These are phyloP conservation scores for Saccostrea echinata DNA, from an alignment of 1,140 invertebrate genomes.

Conservation along the genomic window DNA sequence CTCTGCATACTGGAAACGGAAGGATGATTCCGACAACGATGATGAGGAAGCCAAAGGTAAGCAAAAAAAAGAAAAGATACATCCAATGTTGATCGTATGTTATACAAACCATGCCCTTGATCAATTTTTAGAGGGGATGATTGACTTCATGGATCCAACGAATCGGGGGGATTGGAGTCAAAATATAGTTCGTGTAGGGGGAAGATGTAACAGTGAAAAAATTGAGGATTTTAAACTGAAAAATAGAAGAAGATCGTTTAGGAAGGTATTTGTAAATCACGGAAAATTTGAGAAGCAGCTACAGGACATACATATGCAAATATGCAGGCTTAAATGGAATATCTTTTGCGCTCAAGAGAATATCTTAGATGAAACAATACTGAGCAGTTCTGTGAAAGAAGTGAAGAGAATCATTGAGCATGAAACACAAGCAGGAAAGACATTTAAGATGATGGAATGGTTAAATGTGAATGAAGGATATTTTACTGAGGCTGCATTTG, in stretches of 20 bases:
- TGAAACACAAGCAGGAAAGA: not conserved
- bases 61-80: not conserved
- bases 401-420: not conserved
- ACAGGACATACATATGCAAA: not conserved
- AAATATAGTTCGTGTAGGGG: conserved; percentile 86
- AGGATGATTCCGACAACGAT: not conserved
- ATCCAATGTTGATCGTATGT: conserved; percentile 88
- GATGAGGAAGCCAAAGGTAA: not conserved
- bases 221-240: conserved; percentile 61
- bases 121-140: conserved; percentile 89
- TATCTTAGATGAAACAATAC: conserved; percentile 57
- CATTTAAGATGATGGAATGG: not conserved
- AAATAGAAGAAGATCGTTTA: conserved; percentile 65
- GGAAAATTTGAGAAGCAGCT: conserved; percentile 9
- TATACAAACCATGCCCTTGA: conserved; percentile 94
- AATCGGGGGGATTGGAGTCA: not conserved
- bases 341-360: conserved; percentile 51
- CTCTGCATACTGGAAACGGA: conserved; percentile 59
- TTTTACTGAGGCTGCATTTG: conserved; percentile 1
- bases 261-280: not conserved
- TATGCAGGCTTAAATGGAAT: conserved; percentile 45
- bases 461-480: not conserved
- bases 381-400: conserved; percentile 53
- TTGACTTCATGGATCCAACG: conserved; percentile 60
- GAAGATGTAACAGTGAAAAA: conserved; percentile 83